Evolutionary conservation across 2,113 vertebrate species (phyloP).

Genomic region (Etheostoma spectabile): DNA sequence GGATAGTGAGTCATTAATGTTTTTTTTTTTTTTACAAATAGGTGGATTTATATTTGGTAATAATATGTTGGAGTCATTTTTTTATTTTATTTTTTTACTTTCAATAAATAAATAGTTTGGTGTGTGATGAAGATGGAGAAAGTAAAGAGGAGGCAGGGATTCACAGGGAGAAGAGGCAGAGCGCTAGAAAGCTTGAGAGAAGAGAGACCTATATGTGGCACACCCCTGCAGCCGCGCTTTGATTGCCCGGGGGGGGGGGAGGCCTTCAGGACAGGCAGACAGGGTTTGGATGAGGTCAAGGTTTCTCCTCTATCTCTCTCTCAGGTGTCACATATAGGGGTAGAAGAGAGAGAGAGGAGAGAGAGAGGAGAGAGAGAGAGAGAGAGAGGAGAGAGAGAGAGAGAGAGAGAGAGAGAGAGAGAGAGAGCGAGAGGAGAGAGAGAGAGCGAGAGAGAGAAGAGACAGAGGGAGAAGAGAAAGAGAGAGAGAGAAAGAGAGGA

Average conservation of each 20-base stretch:
- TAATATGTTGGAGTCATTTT: too few relatives aligned
- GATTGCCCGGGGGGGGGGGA: conserved; percentile 45
- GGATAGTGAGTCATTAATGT: too few relatives aligned
- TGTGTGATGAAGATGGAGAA: conserved; percentile 25
- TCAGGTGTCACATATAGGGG: background rate
- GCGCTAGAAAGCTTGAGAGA: background rate
- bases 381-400: background rate
- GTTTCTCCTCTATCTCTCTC: background rate
- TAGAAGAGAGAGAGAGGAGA: background rate
- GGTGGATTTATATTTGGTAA: too few relatives aligned
- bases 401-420: background rate
- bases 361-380: background rate
- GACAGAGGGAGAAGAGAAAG: background rate
- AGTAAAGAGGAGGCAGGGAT: conserved; percentile 13
- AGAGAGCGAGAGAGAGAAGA: too few relatives aligned
- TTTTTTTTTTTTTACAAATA: too few relatives aligned
- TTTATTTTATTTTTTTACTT: too few relatives aligned
- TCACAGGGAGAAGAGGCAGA: conserved; percentile 4
- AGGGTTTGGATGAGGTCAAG: background rate
- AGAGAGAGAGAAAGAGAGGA: too few relatives aligned
- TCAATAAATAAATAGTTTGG: too few relatives aligned
- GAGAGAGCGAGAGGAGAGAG: too few relatives aligned
- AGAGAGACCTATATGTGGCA: background rate
- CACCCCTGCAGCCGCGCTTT: conserved; percentile 38
- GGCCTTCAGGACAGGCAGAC: conserved; percentile 41